A percentile compares a stretch with the other conserved stretches of the same genome.
phyloP scores from a whole-genome alignment of 2,113 vertebrate species.

The Pseudorectes ferrugineus region DNA sequence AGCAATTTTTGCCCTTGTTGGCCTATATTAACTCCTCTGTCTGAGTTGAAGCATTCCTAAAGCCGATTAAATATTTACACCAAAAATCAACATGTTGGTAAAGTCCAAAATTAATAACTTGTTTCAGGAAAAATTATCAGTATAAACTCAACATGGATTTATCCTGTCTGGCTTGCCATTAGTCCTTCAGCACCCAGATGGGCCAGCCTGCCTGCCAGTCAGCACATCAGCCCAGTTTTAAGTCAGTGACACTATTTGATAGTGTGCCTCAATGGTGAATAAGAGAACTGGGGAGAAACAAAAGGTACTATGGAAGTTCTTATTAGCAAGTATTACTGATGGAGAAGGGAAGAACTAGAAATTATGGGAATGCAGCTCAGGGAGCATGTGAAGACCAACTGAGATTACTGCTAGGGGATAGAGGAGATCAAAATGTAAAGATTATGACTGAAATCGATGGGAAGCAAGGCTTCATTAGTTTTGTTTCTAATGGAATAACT shows the following conservation, averaged over 20 bases:
- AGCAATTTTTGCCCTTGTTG: background rate
- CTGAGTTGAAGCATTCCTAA: background rate
- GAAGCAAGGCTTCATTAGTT: background rate
- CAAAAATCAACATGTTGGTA: background rate
- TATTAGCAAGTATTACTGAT: background rate
- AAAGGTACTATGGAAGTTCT: background rate
- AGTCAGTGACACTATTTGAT: background rate
- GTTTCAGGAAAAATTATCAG: background rate
- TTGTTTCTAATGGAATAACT: background rate
- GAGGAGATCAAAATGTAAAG: background rate
- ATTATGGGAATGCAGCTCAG: background rate
- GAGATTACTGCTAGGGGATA: background rate
- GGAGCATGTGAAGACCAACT: background rate
- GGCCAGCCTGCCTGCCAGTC: background rate
- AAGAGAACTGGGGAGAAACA: background rate
- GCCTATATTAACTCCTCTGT: background rate
- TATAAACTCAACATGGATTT: background rate
- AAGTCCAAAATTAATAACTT: background rate
- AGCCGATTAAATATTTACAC: background rate
- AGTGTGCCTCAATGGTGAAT: background rate
- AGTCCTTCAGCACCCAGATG: background rate
- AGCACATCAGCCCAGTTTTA: background rate
- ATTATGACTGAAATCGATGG: background rate
- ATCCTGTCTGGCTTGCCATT: background rate
- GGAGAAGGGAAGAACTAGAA: background rate